Evolutionary conservation across 2,797 vertebrate species (phyloP).

Genomic region (Aldrovandia affinis): DNA sequence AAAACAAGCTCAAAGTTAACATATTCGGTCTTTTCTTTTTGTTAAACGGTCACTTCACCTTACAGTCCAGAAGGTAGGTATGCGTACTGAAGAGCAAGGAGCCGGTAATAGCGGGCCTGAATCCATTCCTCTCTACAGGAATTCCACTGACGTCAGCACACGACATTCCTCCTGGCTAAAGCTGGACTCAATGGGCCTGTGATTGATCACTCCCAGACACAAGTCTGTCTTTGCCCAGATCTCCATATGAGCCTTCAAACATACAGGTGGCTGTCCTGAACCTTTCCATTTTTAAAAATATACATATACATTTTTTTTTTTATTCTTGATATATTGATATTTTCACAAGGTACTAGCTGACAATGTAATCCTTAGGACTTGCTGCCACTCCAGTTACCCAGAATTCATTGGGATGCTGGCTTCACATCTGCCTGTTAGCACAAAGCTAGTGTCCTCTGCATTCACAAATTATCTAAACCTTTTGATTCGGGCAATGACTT

Average conservation of each 20-base stretch:
- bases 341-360: neutral
- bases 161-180: neutral
- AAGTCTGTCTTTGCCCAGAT: neutral
- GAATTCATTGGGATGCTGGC: neutral
- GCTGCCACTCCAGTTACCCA: neutral
- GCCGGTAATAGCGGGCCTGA: neutral
- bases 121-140: neutral
- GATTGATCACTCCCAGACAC: neutral
- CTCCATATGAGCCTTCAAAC: neutral
- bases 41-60: no score
- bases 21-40: no score
- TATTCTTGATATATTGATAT: no score
- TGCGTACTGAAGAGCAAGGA: neutral
- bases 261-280: neutral
- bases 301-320: neutral
- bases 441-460: neutral
- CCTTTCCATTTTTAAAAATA: neutral
- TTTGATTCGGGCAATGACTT: neutral
- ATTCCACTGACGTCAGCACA: neutral
- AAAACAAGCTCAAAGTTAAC: no score
- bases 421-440: neutral
- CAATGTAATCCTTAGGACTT: neutral
- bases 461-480: neutral
- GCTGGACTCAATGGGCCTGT: neutral
- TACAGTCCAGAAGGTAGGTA: neutral